Percentiles rank a stretch among this genome's conserved stretches.
phyloP scores from a whole-genome alignment of 2,113 vertebrate species.

The Polypterus senegalus region DNA sequence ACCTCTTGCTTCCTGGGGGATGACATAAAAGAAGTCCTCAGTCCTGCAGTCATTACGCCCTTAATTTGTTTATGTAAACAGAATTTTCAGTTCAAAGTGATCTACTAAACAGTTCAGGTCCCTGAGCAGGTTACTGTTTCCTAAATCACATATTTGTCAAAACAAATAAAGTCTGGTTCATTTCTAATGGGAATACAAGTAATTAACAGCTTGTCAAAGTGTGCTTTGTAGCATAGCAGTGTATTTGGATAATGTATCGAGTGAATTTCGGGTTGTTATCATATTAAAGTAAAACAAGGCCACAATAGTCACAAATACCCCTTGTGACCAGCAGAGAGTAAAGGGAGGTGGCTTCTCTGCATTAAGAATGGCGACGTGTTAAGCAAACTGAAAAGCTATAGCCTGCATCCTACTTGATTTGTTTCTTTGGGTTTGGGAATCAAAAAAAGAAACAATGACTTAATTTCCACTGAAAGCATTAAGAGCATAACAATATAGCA shows the following conservation, averaged over 20 bases:
- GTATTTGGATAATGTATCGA: slow-evolving; percentile 5
- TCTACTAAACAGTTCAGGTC: slow-evolving; percentile 18
- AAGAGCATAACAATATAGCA: no score
- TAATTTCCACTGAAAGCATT: no score
- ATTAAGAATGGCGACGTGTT: no score
- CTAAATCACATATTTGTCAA: slow-evolving; percentile 7
- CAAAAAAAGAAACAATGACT: no score
- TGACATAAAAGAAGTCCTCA: slow-evolving; percentile 33
- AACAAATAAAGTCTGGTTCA: slow-evolving; percentile 8
- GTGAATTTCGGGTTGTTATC: slow-evolving; percentile 14
- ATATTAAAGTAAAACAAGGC: slow-evolving; percentile 8
- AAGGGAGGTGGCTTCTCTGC: no score
- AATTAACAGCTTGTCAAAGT: slow-evolving; percentile 9
- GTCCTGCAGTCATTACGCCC: slow-evolving; percentile 35
- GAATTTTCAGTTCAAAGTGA: slow-evolving; percentile 32
- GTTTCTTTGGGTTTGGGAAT: no score
- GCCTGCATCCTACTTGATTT: no score
- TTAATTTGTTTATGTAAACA: slow-evolving; percentile 50
- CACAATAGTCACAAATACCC: slow-evolving; percentile 9
- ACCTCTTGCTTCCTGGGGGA: slow-evolving; percentile 27
- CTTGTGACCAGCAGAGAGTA: background rate
- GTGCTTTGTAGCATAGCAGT: slow-evolving; percentile 7
- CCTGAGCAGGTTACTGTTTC: slow-evolving; percentile 25
- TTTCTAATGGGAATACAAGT: slow-evolving; percentile 13
- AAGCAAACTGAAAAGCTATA: no score